These are phyloP conservation scores for Zaprionus kolodkinae DNA, from an alignment of 1,140 invertebrate species.

Conservation along the genomic window DNA sequence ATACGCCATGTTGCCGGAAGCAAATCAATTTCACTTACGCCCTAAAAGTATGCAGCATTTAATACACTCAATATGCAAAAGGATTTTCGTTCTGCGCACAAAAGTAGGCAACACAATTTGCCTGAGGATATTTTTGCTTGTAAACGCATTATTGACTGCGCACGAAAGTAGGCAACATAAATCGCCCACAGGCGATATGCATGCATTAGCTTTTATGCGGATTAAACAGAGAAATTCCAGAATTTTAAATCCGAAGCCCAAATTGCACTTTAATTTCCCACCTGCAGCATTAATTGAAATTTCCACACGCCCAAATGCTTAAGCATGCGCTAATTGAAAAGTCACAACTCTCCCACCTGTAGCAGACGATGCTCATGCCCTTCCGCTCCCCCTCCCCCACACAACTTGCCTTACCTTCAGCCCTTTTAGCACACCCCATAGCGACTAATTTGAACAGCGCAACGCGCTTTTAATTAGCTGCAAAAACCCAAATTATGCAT, in stretches of 20 bases:
- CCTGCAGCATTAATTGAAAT: slow-evolving; percentile 11
- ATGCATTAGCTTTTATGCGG: too few species aligned
- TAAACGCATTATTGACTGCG: not conserved
- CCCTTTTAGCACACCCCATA: slow-evolving; percentile 12
- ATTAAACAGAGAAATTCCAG: too few species aligned
- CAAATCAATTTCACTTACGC: not conserved
- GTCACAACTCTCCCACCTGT: slow-evolving; percentile 57
- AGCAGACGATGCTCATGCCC: slow-evolving; percentile 2
- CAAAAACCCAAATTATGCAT: slow-evolving; percentile 79
- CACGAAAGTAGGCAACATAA: slow-evolving; percentile 18
- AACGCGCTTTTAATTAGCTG: slow-evolving; percentile 80
- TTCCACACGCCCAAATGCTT: slow-evolving; percentile 1
- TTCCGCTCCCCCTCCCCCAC: too few species aligned
- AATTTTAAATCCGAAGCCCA: not conserved
- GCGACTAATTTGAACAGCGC: slow-evolving; percentile 59
- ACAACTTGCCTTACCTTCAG: not conserved
- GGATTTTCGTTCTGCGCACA: not conserved
- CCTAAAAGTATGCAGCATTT: not conserved
- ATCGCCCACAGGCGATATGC: not conserved
- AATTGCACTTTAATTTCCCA: not conserved
- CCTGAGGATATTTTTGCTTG: not conserved
- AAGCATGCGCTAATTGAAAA: slow-evolving; percentile 57
- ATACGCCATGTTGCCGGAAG: not conserved
- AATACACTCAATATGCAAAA: not conserved
- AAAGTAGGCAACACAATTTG: not conserved